Evolutionary conservation across 2,888 invertebrate genomes (phyloP).

Genomic region (Cantharis rustica): DNA sequence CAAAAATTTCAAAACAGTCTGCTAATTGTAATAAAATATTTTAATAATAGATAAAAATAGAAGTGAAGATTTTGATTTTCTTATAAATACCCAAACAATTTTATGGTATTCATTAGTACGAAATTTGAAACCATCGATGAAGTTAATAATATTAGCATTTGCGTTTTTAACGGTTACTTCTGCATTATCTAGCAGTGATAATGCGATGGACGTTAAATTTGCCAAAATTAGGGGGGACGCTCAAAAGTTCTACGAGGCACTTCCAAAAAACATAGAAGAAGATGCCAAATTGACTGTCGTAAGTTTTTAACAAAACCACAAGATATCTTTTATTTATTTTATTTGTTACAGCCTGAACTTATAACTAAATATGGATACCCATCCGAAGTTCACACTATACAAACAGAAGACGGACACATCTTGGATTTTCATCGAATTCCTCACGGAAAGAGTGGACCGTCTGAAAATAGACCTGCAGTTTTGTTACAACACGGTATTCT

Average conservation of each 20-base stretch:
- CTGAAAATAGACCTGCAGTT: conserved; percentile 50
- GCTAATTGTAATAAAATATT: background rate
- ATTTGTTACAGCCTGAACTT: conserved; percentile 45
- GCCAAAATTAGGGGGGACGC: background rate
- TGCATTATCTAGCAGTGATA: background rate
- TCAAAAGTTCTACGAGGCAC: background rate
- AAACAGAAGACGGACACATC: conserved; percentile 59
- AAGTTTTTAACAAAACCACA: background rate
- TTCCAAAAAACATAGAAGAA: background rate
- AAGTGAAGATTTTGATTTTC: background rate
- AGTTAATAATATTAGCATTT: background rate
- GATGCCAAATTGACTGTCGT: background rate
- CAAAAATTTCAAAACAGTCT: background rate
- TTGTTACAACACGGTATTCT: conserved; percentile 60
- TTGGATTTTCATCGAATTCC: conserved; percentile 54
- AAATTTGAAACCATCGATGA: background rate
- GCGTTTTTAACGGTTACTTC: background rate
- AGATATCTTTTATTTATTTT: background rate
- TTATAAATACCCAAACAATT: background rate
- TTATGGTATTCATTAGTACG: background rate
- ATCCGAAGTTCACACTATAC: conserved; percentile 46
- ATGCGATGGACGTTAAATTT: background rate
- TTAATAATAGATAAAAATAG: background rate
- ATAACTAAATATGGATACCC: conserved; percentile 49
- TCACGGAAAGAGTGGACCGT: conserved; percentile 27